Evolutionary conservation across 2,888 invertebrate genomes (phyloP), one percentile per base, ranked within the genome.

Genomic region (Copidosoma aretas): DNA sequence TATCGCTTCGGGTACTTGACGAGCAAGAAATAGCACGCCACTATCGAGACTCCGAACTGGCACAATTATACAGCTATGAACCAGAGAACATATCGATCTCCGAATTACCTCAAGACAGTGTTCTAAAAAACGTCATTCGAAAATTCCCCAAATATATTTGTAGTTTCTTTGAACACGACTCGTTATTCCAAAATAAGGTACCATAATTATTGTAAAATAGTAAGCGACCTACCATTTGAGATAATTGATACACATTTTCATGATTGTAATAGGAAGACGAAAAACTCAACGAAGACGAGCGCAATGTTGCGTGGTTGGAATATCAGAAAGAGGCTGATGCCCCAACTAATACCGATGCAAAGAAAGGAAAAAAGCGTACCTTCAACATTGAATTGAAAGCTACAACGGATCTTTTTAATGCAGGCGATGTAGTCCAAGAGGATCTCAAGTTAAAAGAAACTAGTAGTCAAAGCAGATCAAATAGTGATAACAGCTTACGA

Each of bases 21-120:
- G 97, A 98, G 82, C 95, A 97, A 77, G 97, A 97, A 85, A 95
- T 97, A 75, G 95, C 96, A 81, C 86, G 97, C n/a, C 97, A 98
- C 84, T 98, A 96, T 85, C 93, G 93, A 17, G 91, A 93, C 81
- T 90, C 90, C 77, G 97, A 98, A 83, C 88, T 98, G 54, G 89
- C 90, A 32, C 96, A 97, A 84, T 86, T 98, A 65, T 98, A 98
- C 86, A 84, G 82, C 77, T 97, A 94, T 84, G 91, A 91, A 77
- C 90, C 89, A 39, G 77, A 83, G 21, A 60, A 60, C 1, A 86
- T 85, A 10, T 84, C 84, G 61, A 88, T 89, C 78, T 93, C 91
- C 24, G 85, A 89, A 69, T 86, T 95, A 75, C 96, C 96, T 8
- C 94, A 93, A 84, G 94, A 94, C 85, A 85, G 93, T 0, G 85